Evolutionary conservation across 2,888 invertebrate species (phyloP), one percentile per base, ranked within the genome.

Genomic region (Pachydiplax longipennis): DNA sequence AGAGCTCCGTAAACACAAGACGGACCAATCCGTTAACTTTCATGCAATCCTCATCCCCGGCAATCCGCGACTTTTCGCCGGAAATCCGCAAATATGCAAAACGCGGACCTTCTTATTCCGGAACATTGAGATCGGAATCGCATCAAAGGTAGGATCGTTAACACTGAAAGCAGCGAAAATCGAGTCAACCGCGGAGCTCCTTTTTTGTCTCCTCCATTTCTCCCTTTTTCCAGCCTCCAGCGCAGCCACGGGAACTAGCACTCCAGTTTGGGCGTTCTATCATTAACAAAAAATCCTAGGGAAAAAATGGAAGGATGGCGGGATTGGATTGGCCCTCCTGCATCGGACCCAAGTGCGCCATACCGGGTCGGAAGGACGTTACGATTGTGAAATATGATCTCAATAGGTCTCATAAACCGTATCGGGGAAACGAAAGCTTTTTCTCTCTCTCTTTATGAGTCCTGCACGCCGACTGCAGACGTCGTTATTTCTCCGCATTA

Each of bases 311-410:
- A n/a, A 22, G 65, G 10, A n/a, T 65, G 25, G n/a, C 10, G 65
- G 13, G 73, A 65, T 22, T 65, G 73, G 73, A 73, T 73, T 31
- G 73, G 73, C 13, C 73, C 25, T 73, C 73, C 4, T 31, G 73
- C 73, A 73, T 73, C 15, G 73, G 65, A 65, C 65, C 65, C 65
- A 25, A 73, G 73, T 31, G 73, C 73, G 31, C 73, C 73, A 73
- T 31, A 31, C 73, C 73, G 73, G 31, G 4, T 12, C 73, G 31
- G 73, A 73, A 73, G 40, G 61, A 65, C 87, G 61, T 87, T 87
- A 87, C 37, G 87, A 37, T 65, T 87, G 87, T 87, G 61, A 87
- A 87, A 87, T 61, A 87, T 87, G 87, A 87, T 65, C 40, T 87
- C 61, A 61, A 87, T 87, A 37, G 61, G 87, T 61, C 73, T n/a